Evolutionary conservation across 2,888 invertebrate species (phyloP).

Genomic region (Lasius fuliginosus): DNA sequence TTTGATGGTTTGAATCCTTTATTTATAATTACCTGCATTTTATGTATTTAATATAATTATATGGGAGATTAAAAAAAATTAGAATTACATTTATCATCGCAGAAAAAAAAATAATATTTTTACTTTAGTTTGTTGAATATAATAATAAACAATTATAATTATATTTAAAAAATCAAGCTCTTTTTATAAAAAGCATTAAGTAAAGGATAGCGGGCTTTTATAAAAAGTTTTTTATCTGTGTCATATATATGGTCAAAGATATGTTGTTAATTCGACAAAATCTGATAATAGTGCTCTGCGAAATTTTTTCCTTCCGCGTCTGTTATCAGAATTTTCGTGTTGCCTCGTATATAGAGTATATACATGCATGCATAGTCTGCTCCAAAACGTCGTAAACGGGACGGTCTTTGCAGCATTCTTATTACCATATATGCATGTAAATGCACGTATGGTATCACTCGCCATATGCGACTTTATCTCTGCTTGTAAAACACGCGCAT

Average conservation of each 20-base stretch:
- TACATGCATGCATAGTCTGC: constrained; percentile 44
- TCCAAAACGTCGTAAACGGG: constrained; percentile 34
- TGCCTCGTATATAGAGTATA: constrained; percentile 34
- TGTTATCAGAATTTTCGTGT: constrained; percentile 10
- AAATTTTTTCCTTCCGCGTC: not conserved
- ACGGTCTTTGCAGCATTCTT: constrained; percentile 67
- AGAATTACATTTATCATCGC: no score
- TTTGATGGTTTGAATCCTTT: not conserved
- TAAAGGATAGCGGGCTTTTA: not conserved
- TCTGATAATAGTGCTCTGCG: not conserved
- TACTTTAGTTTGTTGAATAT: not conserved
- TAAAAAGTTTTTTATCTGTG: not conserved
- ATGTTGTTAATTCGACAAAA: constrained; percentile 6
- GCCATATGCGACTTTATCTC: constrained; percentile 21
- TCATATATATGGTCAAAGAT: not conserved
- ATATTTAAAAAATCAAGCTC: not conserved
- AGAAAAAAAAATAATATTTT: not conserved
- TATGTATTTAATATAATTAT: not conserved
- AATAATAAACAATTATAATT: constrained; percentile 12
- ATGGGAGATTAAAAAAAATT: no score
- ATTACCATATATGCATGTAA: constrained; percentile 67
- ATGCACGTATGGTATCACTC: constrained; percentile 42
- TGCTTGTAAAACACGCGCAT: constrained; percentile 38
- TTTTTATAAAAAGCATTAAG: not conserved
- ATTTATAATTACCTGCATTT: not conserved